Evolutionary conservation across 2,113 vertebrate species (phyloP), one percentile per base, ranked within the genome.

Genomic region (Rhynchomys soricoides): DNA sequence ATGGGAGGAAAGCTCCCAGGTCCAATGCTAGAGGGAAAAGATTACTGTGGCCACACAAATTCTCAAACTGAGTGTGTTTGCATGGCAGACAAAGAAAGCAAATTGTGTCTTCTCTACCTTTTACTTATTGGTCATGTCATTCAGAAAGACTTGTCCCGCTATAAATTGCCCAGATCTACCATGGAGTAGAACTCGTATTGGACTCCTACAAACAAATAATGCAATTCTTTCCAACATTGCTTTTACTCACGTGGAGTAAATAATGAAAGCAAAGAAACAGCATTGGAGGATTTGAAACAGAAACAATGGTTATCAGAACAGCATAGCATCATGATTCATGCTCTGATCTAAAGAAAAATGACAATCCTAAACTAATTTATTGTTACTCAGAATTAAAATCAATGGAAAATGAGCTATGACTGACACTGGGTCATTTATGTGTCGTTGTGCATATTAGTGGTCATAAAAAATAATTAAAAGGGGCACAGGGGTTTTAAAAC

Each of bases 61-160:
- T n/a, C 50, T 57, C 6, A 74, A 66, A 31, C 37, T 7, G 75
- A 7, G 7, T 22, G 37, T 19, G 52, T 45, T 64, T 48, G 50
- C 88, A 62, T 43, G 83, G 94, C 81, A 94, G 16, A 50, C 11
- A 50, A 71, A 74, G 71, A 90, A 88, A 16, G 13, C 29, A 43
- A 55, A 48, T 26, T 43, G 1, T 71, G 45, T 2, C 48, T 59
- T 4, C 9, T 81, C 15, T 5, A 66, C 6, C 6, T 62, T 62
- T 7, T 86, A 19, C 17, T 75, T 71, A 52, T 34, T 59, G 34
- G 31, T 55, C 43, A 22, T 12, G 19, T 90, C 11, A n/a, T 11
- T 15, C 31, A 17, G 26, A 73, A 19, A 87, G 9, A 0, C 7
- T 78, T 31, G 3, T 9, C 6, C 81, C 81, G 2, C n/a, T 0